Base-by-base conservation (phyloP, 2,113 vertebrate species). In the Pseudorectes ferrugineus region DNA sequence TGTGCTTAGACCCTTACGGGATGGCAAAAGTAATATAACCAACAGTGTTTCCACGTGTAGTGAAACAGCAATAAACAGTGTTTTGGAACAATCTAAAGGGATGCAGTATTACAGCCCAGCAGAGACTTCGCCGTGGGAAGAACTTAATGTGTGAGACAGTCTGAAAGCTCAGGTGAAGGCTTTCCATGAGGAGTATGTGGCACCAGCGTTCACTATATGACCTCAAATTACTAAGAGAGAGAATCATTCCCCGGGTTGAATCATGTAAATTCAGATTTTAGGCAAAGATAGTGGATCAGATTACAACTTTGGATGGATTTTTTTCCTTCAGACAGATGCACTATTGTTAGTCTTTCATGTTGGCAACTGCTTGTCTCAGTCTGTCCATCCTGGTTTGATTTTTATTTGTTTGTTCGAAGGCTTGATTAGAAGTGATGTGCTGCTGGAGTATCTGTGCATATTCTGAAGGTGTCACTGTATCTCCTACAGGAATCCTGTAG, bases 161-260 rank as follows among this genome's bases (percentile, higher is more conserved):
- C 24, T 85, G 74, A 74, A 73, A 65, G 28, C 51, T 65, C 21
- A 29, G 21, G 24, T 46, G 4, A 51, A 51, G 29, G 17, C 3
- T 24, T 42, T 45, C 8, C 22, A 5, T 38, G 29, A 51, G 29
- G 45, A 59, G 1, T n/a, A 14, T 2, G 2, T 66, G 51, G 13
- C 31, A 78, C 17, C 45, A 70, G 26, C 0, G 0, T 51, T 54
- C 29, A 14, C 14, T 25, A 0, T 10, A 5, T 31, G 8, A 57
- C 36, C n/a, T 88, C n/a, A 57, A 40, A 86, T 61, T 55, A 51
- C 28, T 24, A 3, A 57, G 9, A 11, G 23, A 43, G 10, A 35
- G 28, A 49, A 33, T 48, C 1, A 6, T 48, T 81, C 24, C 4
- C 0, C 24, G 26, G 4, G 42, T 76, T 49, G 43, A 80, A 72